Evolutionary conservation across 2,113 vertebrate genomes (phyloP).

Genomic region (Tenebrosternarchus preto): DNA sequence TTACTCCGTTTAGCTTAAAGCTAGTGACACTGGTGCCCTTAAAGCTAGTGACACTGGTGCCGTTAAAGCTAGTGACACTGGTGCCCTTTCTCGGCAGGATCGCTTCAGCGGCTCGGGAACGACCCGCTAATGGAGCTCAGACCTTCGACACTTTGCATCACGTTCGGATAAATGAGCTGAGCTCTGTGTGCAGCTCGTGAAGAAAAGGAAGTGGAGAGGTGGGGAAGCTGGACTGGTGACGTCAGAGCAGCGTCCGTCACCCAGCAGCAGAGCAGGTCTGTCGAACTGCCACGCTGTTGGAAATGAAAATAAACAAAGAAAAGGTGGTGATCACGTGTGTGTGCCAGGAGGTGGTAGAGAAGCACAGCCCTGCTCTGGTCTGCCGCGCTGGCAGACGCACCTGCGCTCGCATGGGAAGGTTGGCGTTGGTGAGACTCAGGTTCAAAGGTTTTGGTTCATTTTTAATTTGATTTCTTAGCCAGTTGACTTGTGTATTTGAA

Average conservation of each 20-base stretch:
- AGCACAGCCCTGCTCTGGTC: neutral
- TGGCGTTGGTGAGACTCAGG: neutral
- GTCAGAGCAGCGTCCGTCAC: neutral
- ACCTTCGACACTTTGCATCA: too few relatives aligned
- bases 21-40: too few relatives aligned
- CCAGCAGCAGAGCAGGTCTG: too few relatives aligned
- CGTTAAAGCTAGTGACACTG: too few relatives aligned
- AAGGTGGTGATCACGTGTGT: neutral
- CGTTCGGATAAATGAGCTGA: neutral
- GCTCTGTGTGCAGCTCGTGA: neutral
- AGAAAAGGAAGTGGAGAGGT: neutral
- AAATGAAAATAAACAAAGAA: too few relatives aligned
- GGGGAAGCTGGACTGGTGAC: neutral
- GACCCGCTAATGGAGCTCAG: neutral
- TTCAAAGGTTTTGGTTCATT: neutral
- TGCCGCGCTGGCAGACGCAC: neutral
- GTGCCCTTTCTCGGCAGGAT: neutral
- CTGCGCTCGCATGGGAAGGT: neutral
- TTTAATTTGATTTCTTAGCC: slow-evolving; percentile 21
- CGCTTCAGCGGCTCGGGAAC: too few relatives aligned
- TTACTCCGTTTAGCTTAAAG: neutral
- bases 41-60: too few relatives aligned
- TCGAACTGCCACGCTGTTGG: too few relatives aligned
- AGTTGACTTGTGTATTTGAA: slow-evolving; percentile 1
- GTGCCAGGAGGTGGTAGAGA: neutral